A percentile compares a stretch with the other conserved stretches of the same genome.
phyloP scores from a whole-genome alignment of 2,113 vertebrate genomes.

The Odontesthes bonariensis region DNA sequence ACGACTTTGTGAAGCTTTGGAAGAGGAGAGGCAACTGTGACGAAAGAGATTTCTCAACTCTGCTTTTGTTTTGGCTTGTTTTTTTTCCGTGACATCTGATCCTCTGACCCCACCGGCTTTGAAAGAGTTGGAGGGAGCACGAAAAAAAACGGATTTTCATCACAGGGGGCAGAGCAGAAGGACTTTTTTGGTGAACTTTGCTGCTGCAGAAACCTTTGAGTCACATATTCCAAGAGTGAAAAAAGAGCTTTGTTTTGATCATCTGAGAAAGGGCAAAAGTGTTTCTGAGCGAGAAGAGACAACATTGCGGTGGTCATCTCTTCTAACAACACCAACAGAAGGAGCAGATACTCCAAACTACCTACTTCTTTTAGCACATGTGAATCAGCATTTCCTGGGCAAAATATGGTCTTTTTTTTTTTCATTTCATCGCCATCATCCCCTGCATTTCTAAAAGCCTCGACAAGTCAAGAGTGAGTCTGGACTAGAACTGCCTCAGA shows the following conservation, averaged over 20 bases:
- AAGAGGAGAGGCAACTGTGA: constrained; percentile 32
- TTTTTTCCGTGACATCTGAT: constrained; percentile 61
- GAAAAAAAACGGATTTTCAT: constrained; percentile 50
- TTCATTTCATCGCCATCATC: constrained; percentile 34
- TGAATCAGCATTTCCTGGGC: background rate
- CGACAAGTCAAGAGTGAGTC: constrained; percentile 66
- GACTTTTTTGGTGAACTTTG: constrained; percentile 74
- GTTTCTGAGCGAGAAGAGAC: background rate
- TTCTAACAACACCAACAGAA: background rate
- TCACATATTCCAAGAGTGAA: constrained; percentile 28
- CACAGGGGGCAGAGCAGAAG: constrained; percentile 42
- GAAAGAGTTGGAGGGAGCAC: constrained; percentile 40
- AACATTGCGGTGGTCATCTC: background rate
- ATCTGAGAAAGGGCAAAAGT: background rate
- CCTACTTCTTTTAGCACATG: background rate
- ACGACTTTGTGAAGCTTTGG: constrained; percentile 28
- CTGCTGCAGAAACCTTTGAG: constrained; percentile 49
- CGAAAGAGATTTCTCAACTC: constrained; percentile 58
- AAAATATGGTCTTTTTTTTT: constrained; percentile 7
- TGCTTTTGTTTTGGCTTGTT: constrained; percentile 56
- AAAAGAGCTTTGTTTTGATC: constrained; percentile 41
- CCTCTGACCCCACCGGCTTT: constrained; percentile 44
- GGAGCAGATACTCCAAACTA: background rate
- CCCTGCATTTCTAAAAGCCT: constrained; percentile 39
- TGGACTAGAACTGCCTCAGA: constrained; percentile 69